A percentile compares a stretch with the other conserved stretches of the same genome.
Evolutionary conservation across 1,140 invertebrate species (phyloP).

Genomic region (Cecropterus lyciades): DNA sequence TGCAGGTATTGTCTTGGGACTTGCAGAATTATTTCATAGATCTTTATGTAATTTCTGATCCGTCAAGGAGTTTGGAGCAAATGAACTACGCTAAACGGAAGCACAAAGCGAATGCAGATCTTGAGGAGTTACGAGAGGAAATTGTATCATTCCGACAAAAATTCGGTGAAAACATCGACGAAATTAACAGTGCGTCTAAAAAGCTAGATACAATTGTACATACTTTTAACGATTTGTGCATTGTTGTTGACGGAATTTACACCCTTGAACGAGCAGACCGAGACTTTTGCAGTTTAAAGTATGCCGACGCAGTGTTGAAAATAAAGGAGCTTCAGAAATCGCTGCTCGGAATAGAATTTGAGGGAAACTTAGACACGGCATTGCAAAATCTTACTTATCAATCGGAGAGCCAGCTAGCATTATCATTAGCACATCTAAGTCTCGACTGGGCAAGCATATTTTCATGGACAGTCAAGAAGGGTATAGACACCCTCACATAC

Average conservation of each 20-base stretch:
- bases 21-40: constrained; percentile 75
- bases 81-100: constrained; percentile 72
- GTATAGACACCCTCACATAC: constrained; percentile 60
- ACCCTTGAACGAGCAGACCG: constrained; percentile 61
- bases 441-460: constrained; percentile 76
- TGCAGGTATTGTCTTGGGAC: constrained; percentile 69
- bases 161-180: constrained; percentile 51
- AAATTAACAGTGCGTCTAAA: constrained; percentile 54
- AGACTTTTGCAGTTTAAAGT: constrained; percentile 66
- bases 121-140: constrained; percentile 51
- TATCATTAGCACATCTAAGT: constrained; percentile 67
- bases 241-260: constrained; percentile 58
- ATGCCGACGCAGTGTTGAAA: constrained; percentile 62
- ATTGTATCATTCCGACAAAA: constrained; percentile 49
- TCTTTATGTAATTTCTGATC: constrained; percentile 61
- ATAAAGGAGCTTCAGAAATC: constrained; percentile 59
- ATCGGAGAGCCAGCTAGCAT: constrained; percentile 64
- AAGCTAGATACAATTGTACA: constrained; percentile 54
- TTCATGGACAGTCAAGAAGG: constrained; percentile 64
- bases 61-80: constrained; percentile 72
- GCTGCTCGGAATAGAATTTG: constrained; percentile 59
- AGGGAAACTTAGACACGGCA: constrained; percentile 58
- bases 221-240: constrained; percentile 58
- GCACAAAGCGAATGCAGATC: constrained; percentile 58
- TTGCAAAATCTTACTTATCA: constrained; percentile 57